Base-by-base conservation (phyloP, 2,113 vertebrate genomes). In the Beaufortia kweichowensis region DNA sequence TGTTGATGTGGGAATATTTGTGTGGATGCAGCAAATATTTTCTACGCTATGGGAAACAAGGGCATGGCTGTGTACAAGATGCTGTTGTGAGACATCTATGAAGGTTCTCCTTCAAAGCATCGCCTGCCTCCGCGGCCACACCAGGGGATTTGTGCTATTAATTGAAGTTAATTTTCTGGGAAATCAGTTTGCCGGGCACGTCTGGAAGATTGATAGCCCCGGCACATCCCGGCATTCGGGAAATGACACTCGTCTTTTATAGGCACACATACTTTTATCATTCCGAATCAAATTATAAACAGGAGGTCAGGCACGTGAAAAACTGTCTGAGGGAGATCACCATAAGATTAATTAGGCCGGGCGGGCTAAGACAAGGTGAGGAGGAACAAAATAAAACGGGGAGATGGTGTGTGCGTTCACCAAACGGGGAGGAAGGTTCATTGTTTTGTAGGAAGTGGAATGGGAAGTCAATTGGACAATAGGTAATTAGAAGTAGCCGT, bases 101-200 rank as follows among this genome's bases (percentile, higher is more conserved):
- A 98, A 97, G 95, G 95, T 95, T 94, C 93, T 94, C 94, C 96
- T 98, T 96, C 95, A 96, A 97, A 96, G 95, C 90, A 83, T 86
- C 81, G 88, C 91, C 92, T 89, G 86, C 91, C 93, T 94, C 93
- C 90, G 85, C 83, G 57, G 85, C 83, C 86, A 90, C 11, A 82
- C 94, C 94, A 86, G 87, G 96, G 96, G 96, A 97, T 93, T 96
- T 94, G 94, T 94, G 93, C 96, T 97, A 98, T 98, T 99, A 98
- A 99, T 99, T 98, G 96, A 97, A 98, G 96, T 97, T 98, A 98
- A 98, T 98, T 99, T 98, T 98, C 96, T 95, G 94, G 95, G 94
- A 97, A 98, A 97, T 98, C 96, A 95, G 95, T 95, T 98, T 97
- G 92, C 96, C 85, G 85, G 91, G 95, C 96, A 97, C 95, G 95